A percentile compares a stretch with the other conserved stretches of the same genome.
phyloP scores from a whole-genome alignment of 2,888 invertebrate species.

The Trichopria drosophilae region DNA sequence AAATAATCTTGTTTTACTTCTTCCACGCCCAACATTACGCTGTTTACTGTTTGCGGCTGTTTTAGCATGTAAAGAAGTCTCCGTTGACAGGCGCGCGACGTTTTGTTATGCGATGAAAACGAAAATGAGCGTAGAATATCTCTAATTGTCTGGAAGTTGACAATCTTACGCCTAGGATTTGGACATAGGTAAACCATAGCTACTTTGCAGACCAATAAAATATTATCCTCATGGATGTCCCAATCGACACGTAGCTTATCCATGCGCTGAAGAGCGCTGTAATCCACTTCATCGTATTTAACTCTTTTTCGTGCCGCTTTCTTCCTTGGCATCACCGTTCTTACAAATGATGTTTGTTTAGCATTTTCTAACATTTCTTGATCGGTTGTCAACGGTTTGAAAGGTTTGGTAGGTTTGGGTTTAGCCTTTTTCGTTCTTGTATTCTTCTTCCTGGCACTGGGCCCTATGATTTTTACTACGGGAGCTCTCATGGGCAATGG shows the following conservation, averaged over 20 bases:
- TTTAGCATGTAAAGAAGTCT: slow-evolving; percentile 67
- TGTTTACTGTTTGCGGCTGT: slow-evolving; percentile 63
- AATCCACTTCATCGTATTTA: slow-evolving; percentile 68
- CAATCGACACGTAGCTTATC: slow-evolving; percentile 67
- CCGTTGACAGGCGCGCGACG: slow-evolving; percentile 69
- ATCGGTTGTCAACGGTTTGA: too few relatives aligned
- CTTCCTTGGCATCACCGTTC: slow-evolving; percentile 49
- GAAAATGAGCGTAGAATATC: slow-evolving; percentile 63
- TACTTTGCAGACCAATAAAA: slow-evolving; percentile 70
- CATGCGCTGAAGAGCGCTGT: slow-evolving; percentile 66
- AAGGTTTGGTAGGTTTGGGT: too few relatives aligned
- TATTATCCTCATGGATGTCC: slow-evolving; percentile 70
- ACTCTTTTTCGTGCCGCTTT: slow-evolving; percentile 38
- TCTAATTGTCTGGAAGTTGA: slow-evolving; percentile 60
- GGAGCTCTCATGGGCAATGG: slow-evolving; percentile 12
- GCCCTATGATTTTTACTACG: slow-evolving; percentile 4
- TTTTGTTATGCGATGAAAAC: slow-evolving; percentile 66
- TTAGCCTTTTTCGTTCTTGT: too few relatives aligned
- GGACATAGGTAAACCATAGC: slow-evolving; percentile 63
- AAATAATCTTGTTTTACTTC: slow-evolving; percentile 63
- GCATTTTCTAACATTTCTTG: too few relatives aligned
- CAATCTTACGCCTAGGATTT: slow-evolving; percentile 55
- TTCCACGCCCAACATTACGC: slow-evolving; percentile 65
- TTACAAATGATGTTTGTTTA: slow-evolving; percentile 45
- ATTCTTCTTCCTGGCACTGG: not conserved